phyloP scores from a whole-genome alignment of 2,888 invertebrate genomes.

The Psylliodes chrysocephalus region DNA sequence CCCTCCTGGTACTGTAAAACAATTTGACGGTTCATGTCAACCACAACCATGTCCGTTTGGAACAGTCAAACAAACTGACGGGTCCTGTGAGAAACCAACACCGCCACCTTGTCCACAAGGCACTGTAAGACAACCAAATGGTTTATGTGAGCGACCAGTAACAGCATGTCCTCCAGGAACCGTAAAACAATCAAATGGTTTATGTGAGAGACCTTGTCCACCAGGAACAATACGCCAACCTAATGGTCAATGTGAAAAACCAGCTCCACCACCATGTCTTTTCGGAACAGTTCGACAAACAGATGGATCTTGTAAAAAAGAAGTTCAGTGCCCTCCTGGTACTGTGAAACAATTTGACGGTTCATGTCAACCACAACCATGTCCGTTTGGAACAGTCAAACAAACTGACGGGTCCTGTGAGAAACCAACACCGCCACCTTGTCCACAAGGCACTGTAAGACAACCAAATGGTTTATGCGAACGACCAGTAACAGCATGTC shows the following conservation, averaged over 20 bases:
- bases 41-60: constrained; percentile 30
- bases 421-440: constrained; percentile 28
- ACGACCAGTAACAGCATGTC: constrained; percentile 32
- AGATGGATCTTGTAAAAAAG: constrained; percentile 30
- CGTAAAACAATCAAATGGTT: constrained; percentile 33
- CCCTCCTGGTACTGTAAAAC: constrained; percentile 19
- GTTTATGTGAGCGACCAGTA: constrained; percentile 30
- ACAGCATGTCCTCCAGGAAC: constrained; percentile 33
- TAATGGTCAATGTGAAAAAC: constrained; percentile 29
- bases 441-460: constrained; percentile 34
- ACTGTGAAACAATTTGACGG: constrained; percentile 19
- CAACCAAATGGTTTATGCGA: constrained; percentile 29
- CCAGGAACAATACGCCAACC: constrained; percentile 27
- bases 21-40: constrained; percentile 13
- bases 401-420: constrained; percentile 33
- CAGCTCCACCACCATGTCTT: constrained; percentile 37
- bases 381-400: constrained; percentile 31
- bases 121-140: constrained; percentile 30
- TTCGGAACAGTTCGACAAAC: constrained; percentile 34
- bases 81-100: constrained; percentile 18
- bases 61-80: constrained; percentile 19
- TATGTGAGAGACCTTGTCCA: constrained; percentile 26
- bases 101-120: constrained; percentile 42
- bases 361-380: constrained; percentile 23
- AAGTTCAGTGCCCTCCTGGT: constrained; percentile 10